Conservation (phyloP, 2,888 invertebrate genomes). For the Tanypteryx hageni region DNA sequence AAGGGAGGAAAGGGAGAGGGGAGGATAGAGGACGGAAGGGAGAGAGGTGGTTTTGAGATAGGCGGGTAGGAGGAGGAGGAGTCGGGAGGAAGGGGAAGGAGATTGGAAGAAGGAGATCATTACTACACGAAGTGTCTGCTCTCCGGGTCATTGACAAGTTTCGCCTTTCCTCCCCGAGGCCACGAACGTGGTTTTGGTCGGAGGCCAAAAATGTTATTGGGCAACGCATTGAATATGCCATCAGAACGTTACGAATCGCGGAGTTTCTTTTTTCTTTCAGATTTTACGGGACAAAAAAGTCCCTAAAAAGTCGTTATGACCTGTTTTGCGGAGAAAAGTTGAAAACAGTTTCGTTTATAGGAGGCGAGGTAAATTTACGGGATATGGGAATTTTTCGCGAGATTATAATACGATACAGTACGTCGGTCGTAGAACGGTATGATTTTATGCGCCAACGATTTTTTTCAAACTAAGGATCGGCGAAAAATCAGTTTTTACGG, state of each 20-base stretch:
- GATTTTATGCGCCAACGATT: no score
- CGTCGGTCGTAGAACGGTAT: no score
- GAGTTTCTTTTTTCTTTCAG: not conserved
- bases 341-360: not conserved
- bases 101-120: constrained; percentile 51
- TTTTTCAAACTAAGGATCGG: no score
- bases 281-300: not conserved
- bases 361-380: no score
- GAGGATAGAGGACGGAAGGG: not conserved
- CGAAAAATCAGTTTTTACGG: no score
- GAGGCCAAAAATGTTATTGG: constrained; percentile 28
- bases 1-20: not conserved
- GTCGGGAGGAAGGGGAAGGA: not conserved
- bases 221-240: constrained; percentile 50
- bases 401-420: no score
- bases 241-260: constrained; percentile 51
- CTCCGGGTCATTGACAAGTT: constrained; percentile 37
- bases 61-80: not conserved
- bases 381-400: no score
- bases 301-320: not conserved
- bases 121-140: constrained; percentile 55
- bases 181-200: constrained; percentile 16
- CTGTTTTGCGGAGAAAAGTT: not conserved
- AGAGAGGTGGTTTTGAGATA: not conserved
- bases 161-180: constrained; percentile 23